These are phyloP conservation scores for Rousettus madagascariensis DNA, from an alignment of 2,797 vertebrate species.

Conservation along the genomic window DNA sequence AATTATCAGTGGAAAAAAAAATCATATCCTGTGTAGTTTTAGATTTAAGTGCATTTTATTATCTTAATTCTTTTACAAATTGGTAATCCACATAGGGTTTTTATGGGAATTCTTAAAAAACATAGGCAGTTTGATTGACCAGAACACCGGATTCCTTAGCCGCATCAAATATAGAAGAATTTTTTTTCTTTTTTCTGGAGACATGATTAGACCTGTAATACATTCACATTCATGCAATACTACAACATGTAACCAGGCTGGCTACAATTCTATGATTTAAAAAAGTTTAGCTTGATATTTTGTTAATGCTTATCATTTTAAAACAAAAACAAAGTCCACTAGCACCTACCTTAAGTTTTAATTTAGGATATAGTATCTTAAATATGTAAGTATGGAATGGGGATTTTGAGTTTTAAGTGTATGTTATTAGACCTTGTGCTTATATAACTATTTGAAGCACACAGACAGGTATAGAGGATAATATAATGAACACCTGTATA, in stretches of 20 bases:
- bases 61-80: slow-evolving; percentile 53
- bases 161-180: neutral
- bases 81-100: neutral
- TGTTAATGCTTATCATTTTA: slow-evolving; percentile 24
- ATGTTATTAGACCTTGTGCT: slow-evolving; percentile 22
- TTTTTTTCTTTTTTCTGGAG: neutral
- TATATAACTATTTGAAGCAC: slow-evolving; percentile 39
- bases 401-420: slow-evolving; percentile 29
- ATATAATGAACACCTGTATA: neutral
- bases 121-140: neutral
- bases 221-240: neutral
- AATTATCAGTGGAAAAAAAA: slow-evolving; percentile 43
- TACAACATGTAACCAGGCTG: neutral
- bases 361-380: neutral
- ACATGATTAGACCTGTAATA: neutral
- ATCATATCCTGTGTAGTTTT: slow-evolving; percentile 12
- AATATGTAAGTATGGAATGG: neutral
- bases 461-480: neutral
- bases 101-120: slow-evolving; percentile 24
- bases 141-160: neutral
- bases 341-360: neutral
- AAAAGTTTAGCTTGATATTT: slow-evolving; percentile 30
- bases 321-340: neutral
- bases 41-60: slow-evolving; percentile 43
- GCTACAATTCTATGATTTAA: neutral